These are phyloP conservation scores for Peromyscus californicus DNA, from an alignment of 2,113 vertebrate species.

Conservation along the genomic window DNA sequence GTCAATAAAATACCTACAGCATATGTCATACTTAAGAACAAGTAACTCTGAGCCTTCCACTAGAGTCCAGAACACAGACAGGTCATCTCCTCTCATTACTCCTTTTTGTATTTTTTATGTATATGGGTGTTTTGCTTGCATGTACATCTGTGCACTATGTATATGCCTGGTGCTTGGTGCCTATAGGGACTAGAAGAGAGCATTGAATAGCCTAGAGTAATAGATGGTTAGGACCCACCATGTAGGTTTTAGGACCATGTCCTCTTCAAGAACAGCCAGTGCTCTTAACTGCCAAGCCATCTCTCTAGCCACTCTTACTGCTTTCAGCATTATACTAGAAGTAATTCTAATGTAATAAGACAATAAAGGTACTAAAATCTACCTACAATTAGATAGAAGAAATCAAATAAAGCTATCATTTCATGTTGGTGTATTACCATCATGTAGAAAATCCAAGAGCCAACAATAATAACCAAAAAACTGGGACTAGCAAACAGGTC, in stretches of 20 bases:
- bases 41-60: not conserved
- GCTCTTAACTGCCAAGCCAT: not conserved
- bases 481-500: not conserved
- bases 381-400: not conserved
- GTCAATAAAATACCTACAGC: not conserved
- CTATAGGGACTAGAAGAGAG: not conserved
- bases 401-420: not conserved
- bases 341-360: not conserved
- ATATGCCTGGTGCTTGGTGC: not conserved
- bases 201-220: not conserved
- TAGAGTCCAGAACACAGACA: not conserved
- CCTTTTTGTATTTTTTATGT: not conserved
- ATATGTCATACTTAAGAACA: not conserved
- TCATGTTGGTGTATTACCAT: not conserved
- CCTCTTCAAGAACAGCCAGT: not conserved
- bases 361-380: not conserved
- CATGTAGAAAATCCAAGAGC: not conserved
- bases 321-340: not conserved
- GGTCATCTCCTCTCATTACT: not conserved
- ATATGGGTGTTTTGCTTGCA: not conserved
- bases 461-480: not conserved
- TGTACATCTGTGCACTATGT: not conserved
- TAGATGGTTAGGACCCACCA: not conserved
- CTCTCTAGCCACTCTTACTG: not conserved
- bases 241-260: not conserved